Percentiles rank a stretch among this genome's conserved stretches.
These are phyloP conservation scores for Electrophaes corylata DNA, from an alignment of 2,888 invertebrate genomes.

Conservation along the genomic window DNA sequence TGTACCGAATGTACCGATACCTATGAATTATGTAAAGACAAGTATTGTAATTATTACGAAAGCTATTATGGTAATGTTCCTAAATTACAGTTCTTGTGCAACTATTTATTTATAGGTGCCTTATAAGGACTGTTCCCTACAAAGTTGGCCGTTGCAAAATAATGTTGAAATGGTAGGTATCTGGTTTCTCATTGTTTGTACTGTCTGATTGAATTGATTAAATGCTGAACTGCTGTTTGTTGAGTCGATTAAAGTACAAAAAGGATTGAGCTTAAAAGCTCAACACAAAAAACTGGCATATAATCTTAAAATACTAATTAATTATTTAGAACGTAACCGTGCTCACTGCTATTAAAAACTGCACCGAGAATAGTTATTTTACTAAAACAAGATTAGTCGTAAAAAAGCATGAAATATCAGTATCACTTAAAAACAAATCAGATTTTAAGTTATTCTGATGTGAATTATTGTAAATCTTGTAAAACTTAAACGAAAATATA, in stretches of 20 bases:
- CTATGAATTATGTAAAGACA: slow-evolving; percentile 4
- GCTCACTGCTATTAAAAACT: too few relatives aligned
- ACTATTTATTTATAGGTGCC: slow-evolving; percentile 22
- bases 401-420: too few relatives aligned
- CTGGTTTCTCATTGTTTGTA: slow-evolving; percentile 28
- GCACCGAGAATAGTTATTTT: too few relatives aligned
- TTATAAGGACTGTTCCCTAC: slow-evolving; percentile 25
- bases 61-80: slow-evolving; percentile 28
- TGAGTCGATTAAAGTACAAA: not conserved
- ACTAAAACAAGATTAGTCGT: too few relatives aligned
- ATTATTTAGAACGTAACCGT: not conserved
- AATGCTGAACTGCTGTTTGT: slow-evolving; percentile 19
- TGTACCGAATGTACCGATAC: not conserved
- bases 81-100: slow-evolving; percentile 30
- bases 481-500: not conserved
- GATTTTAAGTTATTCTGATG: not conserved
- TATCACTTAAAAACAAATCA: not conserved
- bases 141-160: slow-evolving; percentile 24
- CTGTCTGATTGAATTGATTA: slow-evolving; percentile 25
- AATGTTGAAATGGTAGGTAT: slow-evolving; percentile 26
- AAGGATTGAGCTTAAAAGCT: slow-evolving; percentile 2
- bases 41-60: slow-evolving; percentile 26
- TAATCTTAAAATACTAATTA: not conserved
- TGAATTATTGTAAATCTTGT: slow-evolving; percentile 1
- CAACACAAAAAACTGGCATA: too few relatives aligned